phyloP scores from a whole-genome alignment of 2,797 vertebrate species.

The Bradypus variegatus region DNA sequence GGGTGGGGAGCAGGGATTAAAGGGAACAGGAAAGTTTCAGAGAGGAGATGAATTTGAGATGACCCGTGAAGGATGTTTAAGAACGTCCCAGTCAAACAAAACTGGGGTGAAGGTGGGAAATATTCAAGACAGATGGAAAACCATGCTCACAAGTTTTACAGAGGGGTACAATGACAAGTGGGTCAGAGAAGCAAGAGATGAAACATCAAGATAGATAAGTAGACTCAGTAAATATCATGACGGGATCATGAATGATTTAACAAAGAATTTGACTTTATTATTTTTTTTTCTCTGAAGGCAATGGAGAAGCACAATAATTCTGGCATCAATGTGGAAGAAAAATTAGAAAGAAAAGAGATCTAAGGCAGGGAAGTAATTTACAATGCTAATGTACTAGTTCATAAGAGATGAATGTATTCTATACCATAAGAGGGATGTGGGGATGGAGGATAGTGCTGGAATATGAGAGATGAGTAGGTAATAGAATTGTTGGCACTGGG shows the following conservation, averaged over 20 bases:
- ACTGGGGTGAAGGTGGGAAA: background rate
- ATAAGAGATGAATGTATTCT: background rate
- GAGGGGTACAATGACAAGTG: background rate
- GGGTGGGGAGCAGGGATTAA: background rate
- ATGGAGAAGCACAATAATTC: background rate
- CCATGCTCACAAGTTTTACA: background rate
- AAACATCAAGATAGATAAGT: background rate
- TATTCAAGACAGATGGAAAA: background rate
- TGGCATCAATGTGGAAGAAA: background rate
- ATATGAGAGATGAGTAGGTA: background rate
- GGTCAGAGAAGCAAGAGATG: background rate
- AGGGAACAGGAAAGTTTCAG: background rate
- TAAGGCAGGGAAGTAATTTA: background rate
- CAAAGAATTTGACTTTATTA: conserved; percentile 10
- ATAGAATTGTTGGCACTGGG: background rate
- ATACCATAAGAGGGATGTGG: background rate
- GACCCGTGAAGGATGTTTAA: background rate
- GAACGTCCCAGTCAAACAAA: background rate
- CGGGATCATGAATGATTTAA: background rate
- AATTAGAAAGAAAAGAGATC: conserved; percentile 15
- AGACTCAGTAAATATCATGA: background rate
- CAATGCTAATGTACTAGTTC: background rate
- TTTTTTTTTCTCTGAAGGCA: background rate
- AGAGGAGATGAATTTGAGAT: background rate
- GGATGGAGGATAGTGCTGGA: background rate